These are phyloP conservation scores for Nemoura dubitans DNA, from an alignment of 2,888 invertebrate species.

Conservation along the genomic window DNA sequence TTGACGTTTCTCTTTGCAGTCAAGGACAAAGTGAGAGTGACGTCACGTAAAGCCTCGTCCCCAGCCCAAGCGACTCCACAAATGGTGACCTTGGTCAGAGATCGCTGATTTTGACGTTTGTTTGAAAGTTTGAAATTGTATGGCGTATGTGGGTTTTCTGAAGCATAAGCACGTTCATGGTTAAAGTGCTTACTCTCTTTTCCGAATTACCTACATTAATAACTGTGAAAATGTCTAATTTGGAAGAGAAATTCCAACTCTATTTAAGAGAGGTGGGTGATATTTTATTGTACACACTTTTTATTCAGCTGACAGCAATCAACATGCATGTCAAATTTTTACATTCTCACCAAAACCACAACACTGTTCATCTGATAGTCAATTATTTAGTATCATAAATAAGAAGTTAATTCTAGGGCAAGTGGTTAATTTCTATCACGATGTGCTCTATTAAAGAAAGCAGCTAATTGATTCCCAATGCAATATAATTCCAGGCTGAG, in stretches of 20 bases:
- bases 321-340: too few relatives aligned
- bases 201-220: neutral
- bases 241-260: constrained; percentile 31
- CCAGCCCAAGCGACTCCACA: neutral
- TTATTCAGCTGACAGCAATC: too few relatives aligned
- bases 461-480: neutral
- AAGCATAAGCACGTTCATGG: too few relatives aligned
- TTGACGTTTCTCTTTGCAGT: neutral
- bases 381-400: too few relatives aligned
- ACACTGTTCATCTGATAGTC: too few relatives aligned
- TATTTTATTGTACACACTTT: too few relatives aligned
- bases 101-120: neutral
- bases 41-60: neutral
- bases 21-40: neutral
- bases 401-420: too few relatives aligned
- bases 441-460: neutral
- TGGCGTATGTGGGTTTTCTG: neutral
- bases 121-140: neutral
- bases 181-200: too few relatives aligned
- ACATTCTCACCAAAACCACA: too few relatives aligned
- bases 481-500: neutral
- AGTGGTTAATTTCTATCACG: too few relatives aligned
- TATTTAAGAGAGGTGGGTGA: constrained; percentile 27
- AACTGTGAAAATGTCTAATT: constrained; percentile 17
- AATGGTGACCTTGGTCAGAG: neutral